These are phyloP conservation scores for Corydoras sp. DNA, from an alignment of 2,113 vertebrate genomes.

Conservation along the genomic window DNA sequence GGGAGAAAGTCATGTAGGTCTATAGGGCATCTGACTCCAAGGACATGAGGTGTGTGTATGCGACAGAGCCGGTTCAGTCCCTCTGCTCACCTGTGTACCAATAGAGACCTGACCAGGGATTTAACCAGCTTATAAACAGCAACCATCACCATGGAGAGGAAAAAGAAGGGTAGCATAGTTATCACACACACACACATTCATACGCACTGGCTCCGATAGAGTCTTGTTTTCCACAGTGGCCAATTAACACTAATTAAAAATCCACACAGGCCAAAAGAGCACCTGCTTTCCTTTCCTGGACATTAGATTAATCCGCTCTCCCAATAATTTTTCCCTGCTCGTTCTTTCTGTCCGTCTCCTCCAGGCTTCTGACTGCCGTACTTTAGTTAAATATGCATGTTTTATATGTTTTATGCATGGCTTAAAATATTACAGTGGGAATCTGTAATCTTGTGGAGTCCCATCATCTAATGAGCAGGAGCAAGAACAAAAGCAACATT, in stretches of 20 bases:
- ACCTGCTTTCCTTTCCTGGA: constrained; percentile 46
- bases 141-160: constrained; percentile 39
- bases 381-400: neutral
- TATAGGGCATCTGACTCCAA: constrained; percentile 25
- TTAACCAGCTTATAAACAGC: constrained; percentile 40
- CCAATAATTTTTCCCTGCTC: constrained; percentile 36
- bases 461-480: neutral
- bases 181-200: constrained; percentile 33
- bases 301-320: constrained; percentile 43
- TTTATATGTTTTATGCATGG: neutral
- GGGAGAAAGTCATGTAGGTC: constrained; percentile 12
- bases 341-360: constrained; percentile 26
- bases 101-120: constrained; percentile 56
- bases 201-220: constrained; percentile 38
- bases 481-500: neutral
- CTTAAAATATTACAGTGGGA: neutral
- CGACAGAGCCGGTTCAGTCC: constrained; percentile 40
- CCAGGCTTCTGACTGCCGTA: constrained; percentile 18
- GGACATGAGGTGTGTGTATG: constrained; percentile 22
- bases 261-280: constrained; percentile 54
- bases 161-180: constrained; percentile 20
- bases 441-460: neutral
- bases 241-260: constrained; percentile 75
- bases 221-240: constrained; percentile 62
- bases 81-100: constrained; percentile 71